A percentile compares a stretch with the other conserved stretches of the same genome.
phyloP scores from a whole-genome alignment of 2,888 invertebrate genomes.

The Phengaris arion region DNA sequence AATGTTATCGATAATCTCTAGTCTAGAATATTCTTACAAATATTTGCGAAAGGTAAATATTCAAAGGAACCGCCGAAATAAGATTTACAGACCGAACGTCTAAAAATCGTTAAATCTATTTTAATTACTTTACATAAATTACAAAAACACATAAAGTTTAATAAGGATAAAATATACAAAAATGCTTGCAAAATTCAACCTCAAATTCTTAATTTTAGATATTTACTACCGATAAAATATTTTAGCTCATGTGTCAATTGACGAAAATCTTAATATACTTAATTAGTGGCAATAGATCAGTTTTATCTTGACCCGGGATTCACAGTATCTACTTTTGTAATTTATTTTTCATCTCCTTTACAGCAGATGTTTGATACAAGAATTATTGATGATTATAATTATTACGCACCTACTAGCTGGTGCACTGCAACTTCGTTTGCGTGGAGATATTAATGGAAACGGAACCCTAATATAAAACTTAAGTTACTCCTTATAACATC shows the following conservation, averaged over 20 bases:
- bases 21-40: constrained; percentile 4
- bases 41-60: neutral
- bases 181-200: neutral
- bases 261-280: neutral
- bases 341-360: neutral
- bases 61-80: constrained; percentile 14
- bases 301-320: neutral
- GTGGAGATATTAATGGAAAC: no score
- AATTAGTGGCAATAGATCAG: neutral
- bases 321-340: neutral
- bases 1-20: neutral
- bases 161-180: constrained; percentile 2
- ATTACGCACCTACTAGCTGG: no score
- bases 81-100: neutral
- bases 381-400: no score
- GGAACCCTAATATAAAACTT: no score
- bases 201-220: neutral
- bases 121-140: constrained; percentile 13
- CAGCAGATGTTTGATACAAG: no score
- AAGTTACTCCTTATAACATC: no score
- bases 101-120: constrained; percentile 16
- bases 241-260: neutral
- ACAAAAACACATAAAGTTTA: constrained; percentile 11
- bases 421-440: no score
- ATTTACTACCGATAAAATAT: neutral